Evolutionary conservation across 2,888 invertebrate species (phyloP).

Genomic region (Archips crataeganus): DNA sequence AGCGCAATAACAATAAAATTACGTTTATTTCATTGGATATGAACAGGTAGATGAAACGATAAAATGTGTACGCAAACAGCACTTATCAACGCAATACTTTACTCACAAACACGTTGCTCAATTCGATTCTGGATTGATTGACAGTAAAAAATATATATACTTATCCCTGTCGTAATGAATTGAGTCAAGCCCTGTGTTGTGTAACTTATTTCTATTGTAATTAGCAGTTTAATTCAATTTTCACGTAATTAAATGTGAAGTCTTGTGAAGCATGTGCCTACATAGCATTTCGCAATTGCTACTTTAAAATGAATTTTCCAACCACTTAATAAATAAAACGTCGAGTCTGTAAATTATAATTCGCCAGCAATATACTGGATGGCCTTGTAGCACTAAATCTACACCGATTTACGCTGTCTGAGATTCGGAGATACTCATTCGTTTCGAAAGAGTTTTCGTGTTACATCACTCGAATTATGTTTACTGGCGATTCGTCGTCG

Average conservation of each 20-base stretch:
- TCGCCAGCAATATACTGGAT: conserved; percentile 58
- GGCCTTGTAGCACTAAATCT: conserved; percentile 72
- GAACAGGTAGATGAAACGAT: conserved; percentile 19
- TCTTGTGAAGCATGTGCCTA: background rate
- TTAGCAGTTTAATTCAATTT: background rate
- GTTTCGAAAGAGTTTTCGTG: conserved; percentile 67
- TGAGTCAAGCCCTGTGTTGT: conserved; percentile 45
- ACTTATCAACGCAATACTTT: conserved; percentile 43
- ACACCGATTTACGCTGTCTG: conserved; percentile 67
- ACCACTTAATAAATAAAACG: background rate
- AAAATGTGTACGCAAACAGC: conserved; percentile 18
- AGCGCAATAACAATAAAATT: conserved; percentile 29
- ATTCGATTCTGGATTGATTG: conserved; percentile 25
- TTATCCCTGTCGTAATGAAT: conserved; percentile 56
- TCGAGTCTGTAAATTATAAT: conserved; percentile 20
- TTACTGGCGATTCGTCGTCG: conserved; percentile 55
- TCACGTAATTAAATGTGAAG: conserved; percentile 1
- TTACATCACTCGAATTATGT: conserved; percentile 64
- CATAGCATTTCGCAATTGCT: background rate
- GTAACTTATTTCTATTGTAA: conserved; percentile 44
- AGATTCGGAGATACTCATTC: conserved; percentile 62
- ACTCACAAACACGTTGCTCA: conserved; percentile 49
- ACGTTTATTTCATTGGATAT: conserved; percentile 32
- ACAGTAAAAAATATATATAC: conserved; percentile 53
- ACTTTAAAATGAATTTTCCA: background rate